Base-by-base conservation (phyloP, 2,797 vertebrate species). In the Amniataba percoides region DNA sequence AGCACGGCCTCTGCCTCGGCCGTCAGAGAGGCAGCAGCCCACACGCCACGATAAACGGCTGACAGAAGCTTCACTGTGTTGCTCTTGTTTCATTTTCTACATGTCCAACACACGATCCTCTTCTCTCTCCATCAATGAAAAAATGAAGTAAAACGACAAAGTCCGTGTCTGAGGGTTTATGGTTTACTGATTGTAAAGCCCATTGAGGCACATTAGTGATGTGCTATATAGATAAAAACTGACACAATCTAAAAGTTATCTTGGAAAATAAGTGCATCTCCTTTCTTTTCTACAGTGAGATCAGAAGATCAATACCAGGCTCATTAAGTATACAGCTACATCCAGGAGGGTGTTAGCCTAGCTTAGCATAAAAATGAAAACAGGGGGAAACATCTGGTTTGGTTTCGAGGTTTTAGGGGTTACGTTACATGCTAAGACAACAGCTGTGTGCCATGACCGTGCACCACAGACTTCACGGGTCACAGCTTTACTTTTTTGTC, bases 41-140 rank as follows among this genome's bases (percentile, higher is more conserved):
- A 87, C 86, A 75, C 69, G 64, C 11, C 53, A 40, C 39, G 69
- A 88, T 67, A 76, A 80, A 89, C 77, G 84, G 43, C 36, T 76
- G 46, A 58, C 27, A 66, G 55, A 40, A 25, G 72, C 67, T 74
- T 73, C 48, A 10, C 27, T 69, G 57, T 74, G 46, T 74, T 42
- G 31, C 60, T 81, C 11, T 16, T 7, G 25, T 48, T 55, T 80
- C 11, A 46, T 65, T 74, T 49, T 48, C 34, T 59, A 11, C 46
- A 45, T 65, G 80, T 82, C 68, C 49, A 59, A 65, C 40, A 71
- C 80, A 67, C 7, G 15, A 43, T n/a, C 61, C 57, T 31, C n/a
- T 66, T 23, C 52, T 65, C 4, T 31, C 40, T 34, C 14, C 40
- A 42, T 59, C 23, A 19, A 7, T 61, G 66, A 27, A 48, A 8